Percentiles rank a stretch among this genome's conserved stretches.
Evolutionary conservation across 2,888 invertebrate species (phyloP).

Genomic region (Calameuta idolon): DNA sequence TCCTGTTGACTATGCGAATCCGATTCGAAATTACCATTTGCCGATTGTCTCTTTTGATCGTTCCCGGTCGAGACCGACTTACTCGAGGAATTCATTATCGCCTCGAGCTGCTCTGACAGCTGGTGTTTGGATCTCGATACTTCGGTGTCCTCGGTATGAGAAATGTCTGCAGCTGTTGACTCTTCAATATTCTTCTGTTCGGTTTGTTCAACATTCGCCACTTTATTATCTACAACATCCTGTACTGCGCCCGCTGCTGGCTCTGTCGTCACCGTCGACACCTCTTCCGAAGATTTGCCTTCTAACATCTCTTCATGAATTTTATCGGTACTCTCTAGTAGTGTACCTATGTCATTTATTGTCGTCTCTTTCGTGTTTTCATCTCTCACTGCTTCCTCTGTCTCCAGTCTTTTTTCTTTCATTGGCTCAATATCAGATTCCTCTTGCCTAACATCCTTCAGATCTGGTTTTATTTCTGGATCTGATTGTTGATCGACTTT

Average conservation of each 20-base stretch:
- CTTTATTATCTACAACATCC: background rate
- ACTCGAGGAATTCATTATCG: slow-evolving; percentile 45
- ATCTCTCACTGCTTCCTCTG: background rate
- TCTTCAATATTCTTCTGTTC: background rate
- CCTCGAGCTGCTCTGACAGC: slow-evolving; percentile 52
- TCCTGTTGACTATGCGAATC: slow-evolving; percentile 31
- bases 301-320: background rate
- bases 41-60: slow-evolving; percentile 45
- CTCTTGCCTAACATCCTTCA: background rate
- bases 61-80: slow-evolving; percentile 28
- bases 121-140: slow-evolving; percentile 42
- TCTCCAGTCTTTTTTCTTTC: background rate
- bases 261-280: background rate
- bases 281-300: background rate
- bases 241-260: background rate
- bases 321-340: background rate
- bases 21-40: slow-evolving; percentile 42
- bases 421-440: background rate
- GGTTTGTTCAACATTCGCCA: background rate
- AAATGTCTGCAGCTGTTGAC: background rate
- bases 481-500: background rate
- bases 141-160: background rate
- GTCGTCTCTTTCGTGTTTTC: background rate
- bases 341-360: background rate
- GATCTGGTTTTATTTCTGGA: background rate